Base-by-base conservation (phyloP, 2,888 invertebrate species). In the Pterostichus niger region DNA sequence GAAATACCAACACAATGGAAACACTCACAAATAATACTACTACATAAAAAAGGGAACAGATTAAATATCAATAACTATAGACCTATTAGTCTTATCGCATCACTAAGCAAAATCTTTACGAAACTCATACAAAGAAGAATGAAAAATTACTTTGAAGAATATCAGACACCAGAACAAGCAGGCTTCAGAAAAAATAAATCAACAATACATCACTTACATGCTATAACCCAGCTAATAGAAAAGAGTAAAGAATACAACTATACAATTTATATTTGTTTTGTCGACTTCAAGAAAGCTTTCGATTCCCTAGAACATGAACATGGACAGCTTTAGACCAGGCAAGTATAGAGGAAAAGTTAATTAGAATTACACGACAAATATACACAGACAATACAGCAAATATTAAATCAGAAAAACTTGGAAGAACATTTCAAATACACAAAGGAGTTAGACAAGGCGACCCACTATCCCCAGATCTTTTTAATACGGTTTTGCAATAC, bases 121-220 rank as follows among this genome's bases (percentile, higher is more conserved):
- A 71, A 71, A 71, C 15, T 71, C 15, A 24, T 71, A 44, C 44
- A 71, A 49, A 13, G 24, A 44, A 13, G 71, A 44, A 71, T 44
- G 46, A 44, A 44, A 71, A 15, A 15, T 10, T 5, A 17, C 15
- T 0, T 71, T 11, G 71, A 44, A 44, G 9, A 44, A 24, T 44
- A 46, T 15, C 40, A 71, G 24, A 71, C 71, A 35, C 13, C 35
- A 68, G 68, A 35, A 68, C 35, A 68, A 68, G 68, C 68, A 6
- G 68, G 31, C 17, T 68, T 35, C n/a, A n/a, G n/a, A n/a, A n/a
- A n/a, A n/a, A n/a, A 68, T 10, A 13, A 52, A 52, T 52, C 15
- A 11, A 5, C n/a, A 11, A 52, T 52, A 52, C 52, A 52, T n/a
- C 52, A 52, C 9, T 1, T 52, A 52, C 52, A 52, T 52, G 52